Evolutionary conservation across 2,113 vertebrate genomes (phyloP), one percentile per base, ranked within the genome.

Genomic region (Podarcis muralis): DNA sequence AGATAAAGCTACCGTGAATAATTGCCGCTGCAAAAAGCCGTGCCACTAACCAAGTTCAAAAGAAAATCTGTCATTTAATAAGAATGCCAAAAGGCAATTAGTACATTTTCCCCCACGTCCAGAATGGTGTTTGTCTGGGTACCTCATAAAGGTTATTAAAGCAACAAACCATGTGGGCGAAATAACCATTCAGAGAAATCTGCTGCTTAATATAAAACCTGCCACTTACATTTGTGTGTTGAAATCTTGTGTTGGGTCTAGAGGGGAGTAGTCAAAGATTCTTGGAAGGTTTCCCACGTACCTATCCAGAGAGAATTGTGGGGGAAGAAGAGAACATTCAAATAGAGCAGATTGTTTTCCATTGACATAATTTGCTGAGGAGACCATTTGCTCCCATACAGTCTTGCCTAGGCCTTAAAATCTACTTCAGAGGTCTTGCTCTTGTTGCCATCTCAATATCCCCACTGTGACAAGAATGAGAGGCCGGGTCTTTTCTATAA

Each of bases 251-350:
- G 98, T 98, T 92, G 99, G 99, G 95, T 99, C 99, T 76, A 99
- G 98, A 30, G 99, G 99, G 7, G 99, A 99, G 91, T 98, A 99
- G 96, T 99, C 99, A 95, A 97, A 99, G 98, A 99, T 99, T 95
- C 98, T 98, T 94, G 98, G 98, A 92, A 99, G 98, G 93, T 98
- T 99, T 87, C 99, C 99, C 76, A 99, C 99, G 94, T 99, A 99
- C 95, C 99, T 99, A 87, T 74, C 88, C 91, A 96, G 90, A 68
- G 93, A 96, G 75, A 96, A 92, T 15, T 59, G 32, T 89, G 35
- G 59, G 90, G 30, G 88, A 15, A 57, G 37, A 76, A 83, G 30
- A 76, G 40, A 53, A 83, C 4, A 5, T 35, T 85, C 57, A 91
- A 40, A 83, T 23, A 89, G 13, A 75, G 76, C 16, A 78, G 7